Evolutionary conservation across 2,113 vertebrate genomes (phyloP), one percentile per base, ranked within the genome.

Genomic region (Tyrannus savana): DNA sequence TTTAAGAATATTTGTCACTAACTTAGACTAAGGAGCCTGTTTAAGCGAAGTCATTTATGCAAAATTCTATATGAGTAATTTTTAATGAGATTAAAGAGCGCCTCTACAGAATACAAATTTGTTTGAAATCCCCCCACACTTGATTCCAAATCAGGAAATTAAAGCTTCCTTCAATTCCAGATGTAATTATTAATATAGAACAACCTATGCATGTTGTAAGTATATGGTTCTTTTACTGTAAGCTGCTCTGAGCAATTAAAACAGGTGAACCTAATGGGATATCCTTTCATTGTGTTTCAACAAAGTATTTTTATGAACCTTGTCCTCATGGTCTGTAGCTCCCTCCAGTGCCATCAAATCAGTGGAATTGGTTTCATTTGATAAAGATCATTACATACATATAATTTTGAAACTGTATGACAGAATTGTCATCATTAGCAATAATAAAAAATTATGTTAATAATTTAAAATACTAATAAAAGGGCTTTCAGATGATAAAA

Each of bases 321-420:
- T 89, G 47, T 72, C 84, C 69, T 73, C 55, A 37, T 4, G 41
- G 37, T 76, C 80, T 89, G 94, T 53, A 95, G 89, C 66, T 94
- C 93, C 87, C 91, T 94, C 78, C 93, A 93, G 77, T 79, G 89
- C 89, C 58, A 93, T 58, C 41, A 22, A 33, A 96, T 46, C 89
- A 58, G 8, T 0, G 44, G 60, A 95, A 84, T 3, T 77, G 10
- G 23, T 33, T 89, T 74, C 50, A 41, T 10, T 5, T 83, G 59
- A 62, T 77, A 35, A 82, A 60, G n/a, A 71, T 30, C 30, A 75
- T 13, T 30, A 64, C 0, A 0, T 41, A 53, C 2, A 7, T 59
- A 9, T 4, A 64, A 90, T 62, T 83, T 80, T 7, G 37, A 81
- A 90, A 52, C 27, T 37, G 14, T 3, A 41, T 4, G 6, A 37